Base-by-base conservation (phyloP, 2,797 vertebrate species). In the Sebastes variabilis region DNA sequence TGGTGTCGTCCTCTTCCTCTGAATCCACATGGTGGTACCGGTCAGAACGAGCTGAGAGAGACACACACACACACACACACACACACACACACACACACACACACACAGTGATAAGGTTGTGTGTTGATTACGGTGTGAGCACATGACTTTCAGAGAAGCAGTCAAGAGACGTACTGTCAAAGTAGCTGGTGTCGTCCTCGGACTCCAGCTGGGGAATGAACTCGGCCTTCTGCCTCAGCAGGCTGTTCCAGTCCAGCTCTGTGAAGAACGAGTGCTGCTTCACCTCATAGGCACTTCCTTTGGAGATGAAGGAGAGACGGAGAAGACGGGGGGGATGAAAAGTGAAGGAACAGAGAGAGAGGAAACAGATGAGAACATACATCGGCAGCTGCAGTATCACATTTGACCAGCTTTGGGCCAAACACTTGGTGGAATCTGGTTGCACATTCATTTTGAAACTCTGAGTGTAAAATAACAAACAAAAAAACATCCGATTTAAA, bases 181-280 rank as follows among this genome's bases (percentile, higher is more conserved):
- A 99, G 94, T 99, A 99, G 92, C 98, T 99, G 73, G 98, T 99
- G 91, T 99, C 98, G 80, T 99, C 98, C 90, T 99, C 98, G 0
- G 98, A 98, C 92, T 99, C 98, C 87, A 99, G 89, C 81, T 99
- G 98, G 10, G 98, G 98, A 88, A 99, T 98, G 92, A 99, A 99
- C 92, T 99, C 98, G 1, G 98, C 98, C 85, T 99, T 99, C 94
- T 99, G 98, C 16, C 98, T 97, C 86, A 99, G 96, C 79, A 99
- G 96, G 89, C 97, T 96, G 88, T 97, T 99, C 98, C 98, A 99
- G 95, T 99, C 97, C 95, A 99, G 94, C 75, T 97, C 96, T 18
- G 93, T 96, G 89, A 99, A 99, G 95, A 99, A 99, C 0, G 93
- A 83, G 84, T 99, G 97, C 91, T 99, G 97, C 88, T 99, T 99